phyloP scores from a whole-genome alignment of 2,113 vertebrate genomes.

The Microtus montanus region DNA sequence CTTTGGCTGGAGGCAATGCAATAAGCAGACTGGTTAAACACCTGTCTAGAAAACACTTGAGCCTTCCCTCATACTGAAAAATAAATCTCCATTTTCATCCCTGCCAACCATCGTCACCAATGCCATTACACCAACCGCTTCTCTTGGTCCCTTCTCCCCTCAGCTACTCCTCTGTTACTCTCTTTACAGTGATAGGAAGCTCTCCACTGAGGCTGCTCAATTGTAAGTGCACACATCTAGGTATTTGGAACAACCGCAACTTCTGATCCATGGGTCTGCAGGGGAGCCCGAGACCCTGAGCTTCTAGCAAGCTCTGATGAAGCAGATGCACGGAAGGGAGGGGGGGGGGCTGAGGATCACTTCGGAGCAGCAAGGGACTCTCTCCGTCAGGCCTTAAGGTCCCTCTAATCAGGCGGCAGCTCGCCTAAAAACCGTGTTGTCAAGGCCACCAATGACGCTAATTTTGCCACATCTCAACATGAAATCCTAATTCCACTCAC shows the following conservation, averaged over 20 bases:
- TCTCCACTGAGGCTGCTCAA: not conserved
- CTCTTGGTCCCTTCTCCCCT: not conserved
- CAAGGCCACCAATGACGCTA: not conserved
- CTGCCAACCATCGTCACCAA: not conserved
- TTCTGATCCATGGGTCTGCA: not conserved
- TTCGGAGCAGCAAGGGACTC: not conserved
- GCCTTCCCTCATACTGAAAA: not conserved
- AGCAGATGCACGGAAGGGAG: not conserved
- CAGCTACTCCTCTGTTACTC: not conserved
- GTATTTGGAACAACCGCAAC: not conserved
- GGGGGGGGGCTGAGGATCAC: not conserved
- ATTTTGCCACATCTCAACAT: not conserved
- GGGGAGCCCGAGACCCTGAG: not conserved
- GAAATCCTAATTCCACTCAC: not conserved
- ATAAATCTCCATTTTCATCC: not conserved
- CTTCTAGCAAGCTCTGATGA: not conserved
- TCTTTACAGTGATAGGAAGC: not conserved
- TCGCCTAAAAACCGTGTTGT: not conserved
- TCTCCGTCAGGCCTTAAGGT: not conserved
- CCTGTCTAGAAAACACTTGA: not conserved
- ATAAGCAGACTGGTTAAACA: not conserved
- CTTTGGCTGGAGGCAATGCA: not conserved
- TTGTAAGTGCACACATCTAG: too few relatives aligned
- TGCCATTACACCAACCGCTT: not conserved
- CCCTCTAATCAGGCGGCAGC: not conserved